Conservation (phyloP, 2,113 vertebrate genomes). For the Chlorodrepanis virens region DNA sequence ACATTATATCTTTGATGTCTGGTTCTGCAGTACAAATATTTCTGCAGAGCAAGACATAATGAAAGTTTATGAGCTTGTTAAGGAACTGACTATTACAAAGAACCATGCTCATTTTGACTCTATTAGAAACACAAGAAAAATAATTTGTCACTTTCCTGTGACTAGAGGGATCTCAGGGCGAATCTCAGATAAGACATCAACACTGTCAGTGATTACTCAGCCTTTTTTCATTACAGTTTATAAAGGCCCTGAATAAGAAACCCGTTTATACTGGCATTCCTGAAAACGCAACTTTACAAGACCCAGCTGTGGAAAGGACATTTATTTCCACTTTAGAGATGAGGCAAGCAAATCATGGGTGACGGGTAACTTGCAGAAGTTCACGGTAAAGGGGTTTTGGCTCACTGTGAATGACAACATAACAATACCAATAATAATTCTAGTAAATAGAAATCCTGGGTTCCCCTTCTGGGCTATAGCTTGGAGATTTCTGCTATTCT, state of each 20-base stretch:
- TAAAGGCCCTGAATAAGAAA: constrained; percentile 38
- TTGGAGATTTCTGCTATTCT: not conserved
- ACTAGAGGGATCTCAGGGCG: not conserved
- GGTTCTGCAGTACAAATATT: constrained; percentile 33
- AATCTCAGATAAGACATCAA: constrained; percentile 50
- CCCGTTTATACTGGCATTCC: constrained; percentile 17
- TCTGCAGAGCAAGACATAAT: constrained; percentile 39
- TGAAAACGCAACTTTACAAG: constrained; percentile 36
- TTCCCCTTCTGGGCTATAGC: not conserved
- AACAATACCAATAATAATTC: not conserved
- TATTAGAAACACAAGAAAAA: constrained; percentile 56
- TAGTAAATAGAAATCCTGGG: not conserved
- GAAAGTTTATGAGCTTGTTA: constrained; percentile 60
- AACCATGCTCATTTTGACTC: constrained; percentile 38
- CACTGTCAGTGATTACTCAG: constrained; percentile 36
- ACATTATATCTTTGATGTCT: constrained; percentile 48
- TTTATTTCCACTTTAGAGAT: constrained; percentile 35
- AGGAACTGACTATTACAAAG: constrained; percentile 40
- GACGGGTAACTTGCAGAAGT: not conserved
- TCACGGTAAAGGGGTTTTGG: not conserved
- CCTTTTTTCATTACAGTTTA: constrained; percentile 39
- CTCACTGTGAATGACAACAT: not conserved
- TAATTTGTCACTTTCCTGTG: constrained; percentile 48
- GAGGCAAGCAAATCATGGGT: not conserved
- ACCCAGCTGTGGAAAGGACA: constrained; percentile 14